phyloP scores from a whole-genome alignment of 2,888 invertebrate genomes.

The Sisyra nigra region DNA sequence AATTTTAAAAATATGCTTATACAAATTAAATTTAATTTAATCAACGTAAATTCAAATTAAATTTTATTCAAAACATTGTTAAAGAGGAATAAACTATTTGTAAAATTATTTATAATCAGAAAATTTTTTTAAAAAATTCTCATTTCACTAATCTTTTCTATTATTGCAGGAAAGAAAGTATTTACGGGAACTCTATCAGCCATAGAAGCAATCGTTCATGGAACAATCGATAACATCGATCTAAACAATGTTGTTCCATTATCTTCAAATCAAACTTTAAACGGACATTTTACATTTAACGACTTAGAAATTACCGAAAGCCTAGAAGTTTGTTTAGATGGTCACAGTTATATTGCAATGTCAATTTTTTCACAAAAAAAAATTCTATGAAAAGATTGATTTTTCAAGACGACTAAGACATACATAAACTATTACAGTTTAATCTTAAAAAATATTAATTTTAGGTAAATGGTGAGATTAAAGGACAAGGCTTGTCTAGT shows the following conservation, averaged over 20 bases:
- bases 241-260: slow-evolving; percentile 30
- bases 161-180: slow-evolving; percentile 22
- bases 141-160: background rate
- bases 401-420: too few relatives aligned
- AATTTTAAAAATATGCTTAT: too few relatives aligned
- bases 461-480: slow-evolving; percentile 32
- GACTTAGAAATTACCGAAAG: slow-evolving; percentile 31
- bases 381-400: too few relatives aligned
- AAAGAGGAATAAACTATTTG: too few relatives aligned
- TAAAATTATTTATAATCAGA: too few relatives aligned
- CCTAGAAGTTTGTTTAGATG: slow-evolving; percentile 26
- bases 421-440: too few relatives aligned
- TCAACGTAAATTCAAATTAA: too few relatives aligned
- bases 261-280: slow-evolving; percentile 26
- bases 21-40: too few relatives aligned
- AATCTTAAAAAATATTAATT: slow-evolving; percentile 10
- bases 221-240: slow-evolving; percentile 29
- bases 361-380: background rate
- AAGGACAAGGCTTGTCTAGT: slow-evolving; percentile 26
- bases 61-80: too few relatives aligned
- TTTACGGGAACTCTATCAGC: slow-evolving; percentile 27
- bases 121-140: background rate
- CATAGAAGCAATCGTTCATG: slow-evolving; percentile 22
- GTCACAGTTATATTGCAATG: background rate
- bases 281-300: slow-evolving; percentile 31